A percentile compares a stretch with the other conserved stretches of the same genome.
These are phyloP conservation scores for Varecia variegata DNA, from an alignment of 2,797 vertebrate genomes.

Conservation along the genomic window DNA sequence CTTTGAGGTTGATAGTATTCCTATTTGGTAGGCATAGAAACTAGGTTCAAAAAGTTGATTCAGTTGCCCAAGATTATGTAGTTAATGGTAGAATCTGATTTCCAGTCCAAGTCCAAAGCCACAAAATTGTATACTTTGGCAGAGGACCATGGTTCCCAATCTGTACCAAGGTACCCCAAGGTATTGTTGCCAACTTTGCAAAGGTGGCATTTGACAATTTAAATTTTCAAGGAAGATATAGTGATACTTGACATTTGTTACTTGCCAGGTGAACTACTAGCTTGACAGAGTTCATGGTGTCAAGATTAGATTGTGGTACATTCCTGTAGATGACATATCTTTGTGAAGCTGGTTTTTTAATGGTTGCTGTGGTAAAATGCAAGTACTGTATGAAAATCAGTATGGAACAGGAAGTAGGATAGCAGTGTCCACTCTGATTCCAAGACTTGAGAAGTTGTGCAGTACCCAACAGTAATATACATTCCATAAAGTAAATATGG, in stretches of 20 bases:
- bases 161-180: neutral
- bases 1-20: neutral
- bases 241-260: neutral
- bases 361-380: neutral
- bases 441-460: neutral
- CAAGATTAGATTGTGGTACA: neutral
- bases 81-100: slow-evolving; percentile 6
- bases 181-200: neutral
- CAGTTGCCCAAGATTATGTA: neutral
- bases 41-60: neutral
- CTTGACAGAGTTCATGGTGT: slow-evolving; percentile 14
- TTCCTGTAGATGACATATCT: neutral
- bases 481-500: neutral
- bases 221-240: neutral
- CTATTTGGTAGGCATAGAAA: neutral
- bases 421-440: neutral
- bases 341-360: neutral
- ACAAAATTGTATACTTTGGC: neutral
- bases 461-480: neutral
- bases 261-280: neutral
- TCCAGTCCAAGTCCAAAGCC: neutral
- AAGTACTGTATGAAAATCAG: neutral
- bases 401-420: neutral
- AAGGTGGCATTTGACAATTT: neutral
- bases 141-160: neutral